Evolutionary conservation across 2,888 invertebrate species (phyloP).

Genomic region (Eutolmus rufibarbis): DNA sequence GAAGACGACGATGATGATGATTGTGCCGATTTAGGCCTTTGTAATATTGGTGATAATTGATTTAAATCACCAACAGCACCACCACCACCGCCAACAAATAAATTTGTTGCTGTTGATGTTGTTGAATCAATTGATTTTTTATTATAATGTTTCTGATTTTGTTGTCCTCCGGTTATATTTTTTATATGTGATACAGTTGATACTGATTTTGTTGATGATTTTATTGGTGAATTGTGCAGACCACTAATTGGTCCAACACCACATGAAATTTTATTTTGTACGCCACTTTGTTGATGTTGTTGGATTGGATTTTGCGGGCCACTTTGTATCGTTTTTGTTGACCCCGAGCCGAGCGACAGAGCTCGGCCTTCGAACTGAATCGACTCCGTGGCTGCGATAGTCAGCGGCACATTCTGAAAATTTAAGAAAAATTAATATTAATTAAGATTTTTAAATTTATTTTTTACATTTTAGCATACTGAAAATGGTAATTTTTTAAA

Average conservation of each 20-base stretch:
- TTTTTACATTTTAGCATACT: no score
- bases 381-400: constrained; percentile 51
- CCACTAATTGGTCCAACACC: constrained; percentile 39
- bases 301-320: constrained; percentile 36
- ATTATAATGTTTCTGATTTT: background rate
- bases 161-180: background rate
- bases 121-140: background rate
- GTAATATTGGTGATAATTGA: constrained; percentile 26
- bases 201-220: constrained; percentile 8
- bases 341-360: constrained; percentile 49
- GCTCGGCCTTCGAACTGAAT: constrained; percentile 52
- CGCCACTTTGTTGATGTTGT: constrained; percentile 29
- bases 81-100: background rate
- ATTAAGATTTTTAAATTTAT: no score
- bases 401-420: constrained; percentile 50
- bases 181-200: background rate
- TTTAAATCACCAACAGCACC: constrained; percentile 5
- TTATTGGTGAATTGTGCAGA: constrained; percentile 33
- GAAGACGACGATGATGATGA: background rate
- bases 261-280: background rate
- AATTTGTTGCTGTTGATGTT: background rate
- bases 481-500: background rate
- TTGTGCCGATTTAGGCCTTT: constrained; percentile 30
- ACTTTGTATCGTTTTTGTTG: constrained; percentile 2
- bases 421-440: background rate